A percentile compares a stretch with the other conserved stretches of the same genome.
Conservation (phyloP, 2,113 vertebrate genomes). For the Ophiodon elongatus region DNA sequence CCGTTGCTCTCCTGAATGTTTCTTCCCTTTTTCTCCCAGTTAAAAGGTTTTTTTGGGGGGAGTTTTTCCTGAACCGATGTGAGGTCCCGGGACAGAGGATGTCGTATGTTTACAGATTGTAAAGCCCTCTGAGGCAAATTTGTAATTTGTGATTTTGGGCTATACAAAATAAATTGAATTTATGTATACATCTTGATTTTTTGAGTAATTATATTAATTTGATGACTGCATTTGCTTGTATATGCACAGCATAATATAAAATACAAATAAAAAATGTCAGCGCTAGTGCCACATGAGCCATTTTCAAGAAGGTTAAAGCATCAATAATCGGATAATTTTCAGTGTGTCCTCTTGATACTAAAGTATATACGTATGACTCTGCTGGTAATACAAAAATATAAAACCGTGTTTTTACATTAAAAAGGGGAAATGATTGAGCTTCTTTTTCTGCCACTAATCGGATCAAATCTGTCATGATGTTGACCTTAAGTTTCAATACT, state of each 20-base stretch:
- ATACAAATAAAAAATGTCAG: background rate
- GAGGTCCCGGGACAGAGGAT: too few relatives aligned
- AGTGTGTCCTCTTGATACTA: background rate
- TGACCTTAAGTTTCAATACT: conserved; percentile 1
- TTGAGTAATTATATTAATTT: background rate
- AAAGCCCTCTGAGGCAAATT: too few relatives aligned
- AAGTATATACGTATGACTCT: background rate
- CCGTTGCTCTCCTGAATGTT: too few relatives aligned
- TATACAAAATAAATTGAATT: too few relatives aligned
- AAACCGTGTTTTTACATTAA: background rate
- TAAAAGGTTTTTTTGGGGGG: too few relatives aligned
- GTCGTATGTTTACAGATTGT: too few relatives aligned
- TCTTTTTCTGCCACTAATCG: background rate
- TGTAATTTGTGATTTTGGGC: too few relatives aligned
- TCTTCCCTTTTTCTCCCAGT: too few relatives aligned
- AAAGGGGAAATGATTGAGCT: background rate
- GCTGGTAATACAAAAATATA: background rate
- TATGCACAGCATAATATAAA: background rate
- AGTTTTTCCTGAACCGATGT: too few relatives aligned
- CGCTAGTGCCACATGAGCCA: background rate
- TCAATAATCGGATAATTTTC: background rate
- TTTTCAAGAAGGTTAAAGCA: background rate
- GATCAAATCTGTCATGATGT: background rate
- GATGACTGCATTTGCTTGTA: background rate
- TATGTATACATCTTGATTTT: background rate